These are phyloP conservation scores for Micronycteris hirsuta DNA, from an alignment of 2,113 vertebrate genomes.

Conservation along the genomic window DNA sequence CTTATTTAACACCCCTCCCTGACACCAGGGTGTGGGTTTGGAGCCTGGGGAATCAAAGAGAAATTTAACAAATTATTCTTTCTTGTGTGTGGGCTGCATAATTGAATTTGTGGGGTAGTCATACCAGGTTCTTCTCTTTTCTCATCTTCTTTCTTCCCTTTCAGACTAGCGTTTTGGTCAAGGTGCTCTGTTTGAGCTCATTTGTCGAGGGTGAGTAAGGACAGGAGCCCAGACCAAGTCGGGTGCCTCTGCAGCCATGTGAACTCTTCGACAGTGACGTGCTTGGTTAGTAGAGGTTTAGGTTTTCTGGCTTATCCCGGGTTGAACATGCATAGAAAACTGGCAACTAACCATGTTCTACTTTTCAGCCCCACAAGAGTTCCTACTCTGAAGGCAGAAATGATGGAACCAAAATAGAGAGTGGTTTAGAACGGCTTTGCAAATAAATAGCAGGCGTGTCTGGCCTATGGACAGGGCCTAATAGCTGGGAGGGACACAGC, in stretches of 20 bases:
- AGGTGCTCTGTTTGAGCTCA: not conserved
- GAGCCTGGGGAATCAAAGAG: constrained; percentile 44
- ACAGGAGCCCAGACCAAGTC: not conserved
- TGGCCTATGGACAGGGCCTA: not conserved
- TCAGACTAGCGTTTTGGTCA: not conserved
- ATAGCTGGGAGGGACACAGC: not conserved
- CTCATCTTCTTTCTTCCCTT: not conserved
- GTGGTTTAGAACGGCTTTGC: not conserved
- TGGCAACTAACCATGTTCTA: not conserved
- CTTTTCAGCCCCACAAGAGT: not conserved
- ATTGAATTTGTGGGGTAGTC: constrained; percentile 16
- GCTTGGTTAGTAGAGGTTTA: not conserved
- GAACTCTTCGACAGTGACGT: not conserved
- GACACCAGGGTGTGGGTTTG: constrained; percentile 19
- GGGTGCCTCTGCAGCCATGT: accelerated
- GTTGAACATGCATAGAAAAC: not conserved
- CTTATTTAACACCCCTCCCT: not conserved
- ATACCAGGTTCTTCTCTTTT: not conserved
- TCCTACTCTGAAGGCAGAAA: not conserved
- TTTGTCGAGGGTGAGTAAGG: not conserved
- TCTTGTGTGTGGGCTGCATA: not conserved
- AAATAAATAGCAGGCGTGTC: not conserved
- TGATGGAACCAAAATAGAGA: not conserved
- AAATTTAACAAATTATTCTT: constrained; percentile 12
- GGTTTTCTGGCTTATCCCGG: not conserved